These are phyloP conservation scores for Aphis craccivora DNA, from an alignment of 1,140 invertebrate species.

Conservation along the genomic window DNA sequence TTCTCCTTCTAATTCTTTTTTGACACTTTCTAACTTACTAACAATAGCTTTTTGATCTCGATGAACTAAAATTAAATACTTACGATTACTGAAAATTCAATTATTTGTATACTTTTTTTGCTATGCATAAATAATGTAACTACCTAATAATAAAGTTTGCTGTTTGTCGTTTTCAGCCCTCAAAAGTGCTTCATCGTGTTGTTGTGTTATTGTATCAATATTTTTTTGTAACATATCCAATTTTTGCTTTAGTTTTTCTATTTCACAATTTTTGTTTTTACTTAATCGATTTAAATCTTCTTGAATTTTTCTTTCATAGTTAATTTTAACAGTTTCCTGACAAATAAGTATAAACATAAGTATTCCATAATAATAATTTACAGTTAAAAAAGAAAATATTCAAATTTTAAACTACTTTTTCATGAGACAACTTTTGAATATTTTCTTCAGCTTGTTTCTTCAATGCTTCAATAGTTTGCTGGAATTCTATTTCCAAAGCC, in stretches of 20 bases:
- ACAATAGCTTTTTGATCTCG: conserved; percentile 84
- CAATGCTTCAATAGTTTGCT: conserved; percentile 75
- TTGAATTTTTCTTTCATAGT: conserved; percentile 77
- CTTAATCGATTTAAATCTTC: conserved; percentile 75
- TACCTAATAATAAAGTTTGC: conserved; percentile 82
- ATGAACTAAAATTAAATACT: conserved; percentile 69
- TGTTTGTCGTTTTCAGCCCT: conserved; percentile 88
- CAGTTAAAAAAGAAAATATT: neutral
- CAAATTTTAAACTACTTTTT: conserved; percentile 68
- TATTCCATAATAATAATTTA: neutral
- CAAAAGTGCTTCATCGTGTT: conserved; percentile 83
- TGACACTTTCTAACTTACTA: conserved; percentile 75
- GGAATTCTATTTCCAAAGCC: conserved; percentile 79
- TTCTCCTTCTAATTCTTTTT: conserved; percentile 76
- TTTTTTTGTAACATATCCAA: conserved; percentile 77
- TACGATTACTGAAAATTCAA: neutral
- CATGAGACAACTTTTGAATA: conserved; percentile 77
- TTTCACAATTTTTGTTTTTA: conserved; percentile 78
- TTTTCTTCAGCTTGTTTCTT: conserved; percentile 78
- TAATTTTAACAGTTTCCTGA: conserved; percentile 73
- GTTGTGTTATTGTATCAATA: conserved; percentile 79
- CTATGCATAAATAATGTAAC: neutral
- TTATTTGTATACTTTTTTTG: neutral
- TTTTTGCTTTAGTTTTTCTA: conserved; percentile 74
- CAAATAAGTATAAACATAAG: conserved; percentile 50